Base-by-base conservation (phyloP, 2,797 vertebrate species). In the Sandelia bainsii region DNA sequence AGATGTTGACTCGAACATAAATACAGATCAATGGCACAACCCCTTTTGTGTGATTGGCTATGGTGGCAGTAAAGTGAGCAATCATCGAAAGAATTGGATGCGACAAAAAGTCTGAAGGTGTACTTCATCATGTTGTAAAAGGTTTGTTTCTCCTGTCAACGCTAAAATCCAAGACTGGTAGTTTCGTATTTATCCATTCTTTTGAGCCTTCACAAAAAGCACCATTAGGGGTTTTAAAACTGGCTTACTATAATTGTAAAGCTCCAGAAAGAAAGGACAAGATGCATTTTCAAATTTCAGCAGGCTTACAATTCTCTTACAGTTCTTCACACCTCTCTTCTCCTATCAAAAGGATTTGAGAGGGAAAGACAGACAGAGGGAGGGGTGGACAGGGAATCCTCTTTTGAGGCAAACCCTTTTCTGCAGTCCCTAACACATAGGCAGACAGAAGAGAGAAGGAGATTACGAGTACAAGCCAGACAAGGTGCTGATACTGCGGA, bases 391-490 rank as follows among this genome's bases (percentile, higher is more conserved):
- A 37, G 77, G 89, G 77, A 77, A 83, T 90, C 80, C 77, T 89
- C 81, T 87, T 89, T 81, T 72, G 44, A 82, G 74, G 71, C 69
- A 54, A 84, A 85, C 79, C 75, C 58, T 52, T 32, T 62, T 78
- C 78, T 54, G 48, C 68, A 65, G 73, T 73, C 52, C 23, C 40
- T 34, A 72, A 75, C 69, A 59, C 80, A 62, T 75, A 77, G 69
- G 67, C 74, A 72, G 82, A 85, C 67, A 71, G 76, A 70, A 56
- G 44, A 29, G 58, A 63, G 77, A 71, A 69, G 52, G 54, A 84
- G 85, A 90, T 91, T 90, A 91, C 70, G 29, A 48, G 63, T 66
- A 80, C 69, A 79, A 20, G 75, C 63, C 80, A 87, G 87, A 86
- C 88, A 68, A 83, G 86, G 81, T 83, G 80, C 88, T 75, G 79